Percentiles rank a stretch among this genome's conserved stretches.
Evolutionary conservation across 1,140 invertebrate species (phyloP).

Genomic region (Semibalanus balanoides): DNA sequence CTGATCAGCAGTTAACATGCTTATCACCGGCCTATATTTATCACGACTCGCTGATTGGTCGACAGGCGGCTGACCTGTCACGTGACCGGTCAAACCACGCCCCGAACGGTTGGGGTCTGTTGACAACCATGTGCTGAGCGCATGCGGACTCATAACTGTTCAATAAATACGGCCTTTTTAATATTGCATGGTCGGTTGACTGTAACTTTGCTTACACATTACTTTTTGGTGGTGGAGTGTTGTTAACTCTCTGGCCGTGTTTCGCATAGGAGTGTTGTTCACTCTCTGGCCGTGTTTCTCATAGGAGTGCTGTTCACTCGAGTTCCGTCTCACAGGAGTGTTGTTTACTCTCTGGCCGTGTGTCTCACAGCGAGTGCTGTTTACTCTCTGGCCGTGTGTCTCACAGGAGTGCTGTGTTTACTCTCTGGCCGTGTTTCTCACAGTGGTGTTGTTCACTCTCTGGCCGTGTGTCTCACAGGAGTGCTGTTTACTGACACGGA

Average conservation of each 20-base stretch:
- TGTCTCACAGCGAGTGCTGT: neutral
- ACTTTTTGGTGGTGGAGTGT: neutral
- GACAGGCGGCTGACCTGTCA: too few relatives aligned
- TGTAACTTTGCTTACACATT: too few relatives aligned
- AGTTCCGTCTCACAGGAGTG: neutral
- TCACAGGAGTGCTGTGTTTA: conserved; percentile 18
- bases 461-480: conserved; percentile 12
- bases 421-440: conserved; percentile 3
- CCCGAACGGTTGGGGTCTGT: too few relatives aligned
- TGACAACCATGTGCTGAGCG: neutral
- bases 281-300: neutral
- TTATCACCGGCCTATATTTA: too few relatives aligned
- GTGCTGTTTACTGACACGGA: conserved; percentile 21
- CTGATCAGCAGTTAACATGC: too few relatives aligned
- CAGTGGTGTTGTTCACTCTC: neutral
- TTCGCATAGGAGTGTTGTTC: neutral
- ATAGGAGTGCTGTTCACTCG: conserved; percentile 20
- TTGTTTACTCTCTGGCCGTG: neutral
- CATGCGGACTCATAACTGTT: neutral
- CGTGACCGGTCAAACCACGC: too few relatives aligned
- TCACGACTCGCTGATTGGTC: too few relatives aligned
- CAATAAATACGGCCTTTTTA: too few relatives aligned
- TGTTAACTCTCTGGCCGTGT: neutral
- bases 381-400: neutral
- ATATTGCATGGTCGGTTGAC: too few relatives aligned